A percentile compares a stretch with the other conserved stretches of the same genome.
These are phyloP conservation scores for Picus viridis DNA, from an alignment of 2,797 vertebrate species.

Conservation along the genomic window DNA sequence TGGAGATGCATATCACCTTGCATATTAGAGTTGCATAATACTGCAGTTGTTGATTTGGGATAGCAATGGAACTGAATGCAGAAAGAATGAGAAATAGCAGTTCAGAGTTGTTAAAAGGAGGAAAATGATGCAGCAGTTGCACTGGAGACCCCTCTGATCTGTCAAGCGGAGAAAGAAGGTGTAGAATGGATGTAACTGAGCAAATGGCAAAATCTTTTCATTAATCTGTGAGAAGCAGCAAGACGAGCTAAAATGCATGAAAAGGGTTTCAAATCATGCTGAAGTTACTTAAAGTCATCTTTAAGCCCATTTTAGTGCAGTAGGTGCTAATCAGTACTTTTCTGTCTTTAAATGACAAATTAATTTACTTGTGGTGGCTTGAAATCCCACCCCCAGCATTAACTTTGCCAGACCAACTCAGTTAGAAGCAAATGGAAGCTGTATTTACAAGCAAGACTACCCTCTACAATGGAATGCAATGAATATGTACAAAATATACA, in stretches of 20 bases:
- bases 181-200: not conserved
- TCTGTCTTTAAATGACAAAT: not conserved
- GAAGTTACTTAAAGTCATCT: not conserved
- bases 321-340: not conserved
- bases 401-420: too few species aligned
- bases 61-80: not conserved
- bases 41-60: not conserved
- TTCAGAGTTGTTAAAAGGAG: not conserved
- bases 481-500: too few species aligned
- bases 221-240: not conserved
- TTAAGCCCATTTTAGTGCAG: not conserved
- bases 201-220: not conserved
- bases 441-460: too few species aligned
- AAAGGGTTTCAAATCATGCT: not conserved
- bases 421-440: too few species aligned
- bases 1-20: not conserved
- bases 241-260: not conserved
- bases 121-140: not conserved
- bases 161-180: not conserved
- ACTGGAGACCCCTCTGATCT: not conserved
- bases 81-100: not conserved
- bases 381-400: too few species aligned
- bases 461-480: too few species aligned
- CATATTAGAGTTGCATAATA: not conserved
- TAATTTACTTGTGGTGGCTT: not conserved